Evolutionary conservation across 2,888 invertebrate genomes (phyloP).

Genomic region (Netelia inedita): DNA sequence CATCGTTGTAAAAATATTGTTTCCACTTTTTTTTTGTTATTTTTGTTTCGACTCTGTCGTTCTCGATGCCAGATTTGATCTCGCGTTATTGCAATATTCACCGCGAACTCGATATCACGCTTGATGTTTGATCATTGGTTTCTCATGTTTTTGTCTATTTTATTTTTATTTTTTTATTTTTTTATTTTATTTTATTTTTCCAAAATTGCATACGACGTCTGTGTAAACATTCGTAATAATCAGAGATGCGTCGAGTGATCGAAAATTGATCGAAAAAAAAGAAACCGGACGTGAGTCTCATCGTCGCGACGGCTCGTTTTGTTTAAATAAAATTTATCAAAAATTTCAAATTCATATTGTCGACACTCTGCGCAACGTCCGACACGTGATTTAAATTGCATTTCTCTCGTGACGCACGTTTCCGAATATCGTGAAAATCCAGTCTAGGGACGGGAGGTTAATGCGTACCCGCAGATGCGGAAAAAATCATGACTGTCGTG

Average conservation of each 20-base stretch:
- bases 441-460: too few relatives aligned
- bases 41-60: background rate
- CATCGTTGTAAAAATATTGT: background rate
- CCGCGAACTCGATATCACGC: constrained; percentile 4
- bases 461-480: too few relatives aligned
- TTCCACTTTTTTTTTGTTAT: background rate
- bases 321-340: background rate
- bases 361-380: background rate
- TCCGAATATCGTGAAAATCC: too few relatives aligned
- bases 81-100: constrained; percentile 12
- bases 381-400: constrained; percentile 21
- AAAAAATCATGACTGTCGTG: too few relatives aligned
- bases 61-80: background rate
- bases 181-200: too few relatives aligned
- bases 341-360: background rate
- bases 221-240: too few relatives aligned
- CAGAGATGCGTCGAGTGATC: too few relatives aligned
- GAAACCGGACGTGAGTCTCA: too few relatives aligned
- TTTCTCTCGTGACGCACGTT: constrained; percentile 8
- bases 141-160: background rate
- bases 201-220: too few relatives aligned
- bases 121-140: background rate
- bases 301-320: background rate
- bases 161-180: too few relatives aligned
- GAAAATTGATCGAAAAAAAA: too few relatives aligned